Percentiles rank a stretch among this genome's conserved stretches.
These are phyloP conservation scores for Montipora capitata DNA, from an alignment of 92 coral and sea anemone genomes.

Conservation along the genomic window DNA sequence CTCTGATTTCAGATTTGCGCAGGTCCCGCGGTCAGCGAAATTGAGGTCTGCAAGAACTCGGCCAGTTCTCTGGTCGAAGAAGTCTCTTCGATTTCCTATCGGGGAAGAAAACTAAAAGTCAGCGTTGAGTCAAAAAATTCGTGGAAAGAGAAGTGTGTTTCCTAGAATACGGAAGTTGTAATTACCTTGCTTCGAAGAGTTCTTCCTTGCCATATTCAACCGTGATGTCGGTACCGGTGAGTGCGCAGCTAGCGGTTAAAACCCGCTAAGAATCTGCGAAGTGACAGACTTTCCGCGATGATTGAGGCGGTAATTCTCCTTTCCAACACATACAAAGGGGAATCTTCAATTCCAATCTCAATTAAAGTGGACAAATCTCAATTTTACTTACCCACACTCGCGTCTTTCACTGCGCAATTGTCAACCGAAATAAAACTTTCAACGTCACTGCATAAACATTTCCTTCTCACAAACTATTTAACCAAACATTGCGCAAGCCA, in stretches of 20 bases:
- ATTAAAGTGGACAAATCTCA: neutral
- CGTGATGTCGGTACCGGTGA: conserved; percentile 52
- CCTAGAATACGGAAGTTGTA: neutral
- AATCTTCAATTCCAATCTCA: neutral
- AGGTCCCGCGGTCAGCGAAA: conserved; percentile 71
- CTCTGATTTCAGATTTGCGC: conserved; percentile 69
- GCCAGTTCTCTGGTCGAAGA: conserved; percentile 78
- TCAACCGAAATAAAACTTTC: neutral
- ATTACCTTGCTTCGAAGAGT: conserved; percentile 45
- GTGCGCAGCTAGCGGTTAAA: neutral
- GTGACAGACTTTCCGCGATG: conserved; percentile 22
- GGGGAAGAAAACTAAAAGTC: neutral
- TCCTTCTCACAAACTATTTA: neutral
- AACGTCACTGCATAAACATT: neutral
- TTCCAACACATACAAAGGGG: neutral
- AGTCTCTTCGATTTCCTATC: conserved; percentile 65
- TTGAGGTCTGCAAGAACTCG: conserved; percentile 79
- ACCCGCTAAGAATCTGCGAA: conserved; percentile 16
- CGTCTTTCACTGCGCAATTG: neutral
- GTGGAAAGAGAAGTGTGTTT: neutral
- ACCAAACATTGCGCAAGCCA: neutral
- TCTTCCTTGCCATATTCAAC: conserved; percentile 51
- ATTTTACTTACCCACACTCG: neutral
- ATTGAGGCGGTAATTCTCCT: conserved; percentile 52
- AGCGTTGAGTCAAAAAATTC: neutral